Evolutionary conservation across 2,888 invertebrate genomes (phyloP), one percentile per base, ranked within the genome.

Genomic region (Drosophila pseudotalamancana): DNA sequence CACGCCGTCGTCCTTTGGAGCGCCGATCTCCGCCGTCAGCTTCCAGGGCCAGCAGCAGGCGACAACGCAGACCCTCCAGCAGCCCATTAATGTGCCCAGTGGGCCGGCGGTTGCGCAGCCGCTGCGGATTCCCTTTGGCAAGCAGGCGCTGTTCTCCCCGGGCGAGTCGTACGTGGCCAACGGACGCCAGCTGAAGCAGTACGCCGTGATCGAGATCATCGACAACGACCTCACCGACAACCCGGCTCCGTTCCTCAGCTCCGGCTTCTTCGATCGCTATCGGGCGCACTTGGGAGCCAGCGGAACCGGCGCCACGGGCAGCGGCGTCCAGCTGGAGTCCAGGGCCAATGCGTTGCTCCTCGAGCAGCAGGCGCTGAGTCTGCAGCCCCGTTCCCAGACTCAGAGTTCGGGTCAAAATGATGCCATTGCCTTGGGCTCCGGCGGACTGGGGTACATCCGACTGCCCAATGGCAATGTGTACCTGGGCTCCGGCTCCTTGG

Each of bases 401-500:
- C 57, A 27, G 6, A 32, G 19, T 3, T 45, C 50, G 11, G 51
- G 60, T 2, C 51, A 62, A 0, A 63, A 39, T 27, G 87, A 88
- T 56, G 72, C 87, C 31, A 72, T 92, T 19, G 90, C 92, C 3
- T 45, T 92, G 43, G 92, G 92, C 2, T 92, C 92, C 0, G 92
- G 92, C 0, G 90, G 91, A 4, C 67, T 92, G 45, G 92, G 92
- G 3, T 91, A 90, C 53, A 90, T 92, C 4, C 88, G 89, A 0
- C 65, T 90, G 32, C 81, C 91, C 40, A 91, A 91, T 59, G 92
- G 92, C 14, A 90, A 88, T 51, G 84, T 92, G 5, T 90, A 90
- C 32, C 62, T 92, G 35, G 92, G 92, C 9, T 92, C 92, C 1
- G 92, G 92, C 2, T 91, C 91, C 1, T 60, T 92, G 45, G 91